Evolutionary conservation across 2,888 invertebrate genomes (phyloP), one percentile per base, ranked within the genome.

Genomic region (Morinoia aosen): DNA sequence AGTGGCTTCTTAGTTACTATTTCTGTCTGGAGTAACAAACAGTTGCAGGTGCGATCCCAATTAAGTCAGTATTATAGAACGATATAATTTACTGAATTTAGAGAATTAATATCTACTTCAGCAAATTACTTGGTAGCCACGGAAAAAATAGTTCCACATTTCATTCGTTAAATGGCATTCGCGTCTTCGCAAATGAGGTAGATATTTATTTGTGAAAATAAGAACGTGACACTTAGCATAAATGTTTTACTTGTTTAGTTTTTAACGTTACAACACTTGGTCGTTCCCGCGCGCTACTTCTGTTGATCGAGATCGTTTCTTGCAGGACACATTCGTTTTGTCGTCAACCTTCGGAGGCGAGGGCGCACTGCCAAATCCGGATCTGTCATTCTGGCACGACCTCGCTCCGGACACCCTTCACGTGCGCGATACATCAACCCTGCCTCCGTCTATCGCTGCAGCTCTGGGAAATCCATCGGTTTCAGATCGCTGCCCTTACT

Each of bases 391-490:
- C 93, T 95, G 95, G 95, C 76, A 39, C 56, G n/a, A 95, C 48
- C 33, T 95, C 95, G 39, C 96, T 91, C 58, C 95, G 95, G 57
- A 96, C 95, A 61, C 96, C 96, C 76, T 96, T 95, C 95, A 90
- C 95, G 33, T 96, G 96, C 33, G 95, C 95, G 88, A 56, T 95
- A 88, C 96, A 33, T 76, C 76, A 95, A 95, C 95, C 95, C 93
- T 95, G 95, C 94, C 95, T 96, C 39, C 95, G 95, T 76, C 96
- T 94, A 91, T 96, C 96, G 88, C 58, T 91, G 93, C 91, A 61
- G 48, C 64, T 40, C 61, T 39, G 64, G 61, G 76, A 10, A 76
- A 76, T 33, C 76, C 76, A 76, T 76, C 76, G 19, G 76, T 76
- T 1, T 76, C 56, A 48, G 64, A 95, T 58, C 48, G 58, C 19